These are phyloP conservation scores for Penelope pileata DNA, from an alignment of 2,113 vertebrate species.

Conservation along the genomic window DNA sequence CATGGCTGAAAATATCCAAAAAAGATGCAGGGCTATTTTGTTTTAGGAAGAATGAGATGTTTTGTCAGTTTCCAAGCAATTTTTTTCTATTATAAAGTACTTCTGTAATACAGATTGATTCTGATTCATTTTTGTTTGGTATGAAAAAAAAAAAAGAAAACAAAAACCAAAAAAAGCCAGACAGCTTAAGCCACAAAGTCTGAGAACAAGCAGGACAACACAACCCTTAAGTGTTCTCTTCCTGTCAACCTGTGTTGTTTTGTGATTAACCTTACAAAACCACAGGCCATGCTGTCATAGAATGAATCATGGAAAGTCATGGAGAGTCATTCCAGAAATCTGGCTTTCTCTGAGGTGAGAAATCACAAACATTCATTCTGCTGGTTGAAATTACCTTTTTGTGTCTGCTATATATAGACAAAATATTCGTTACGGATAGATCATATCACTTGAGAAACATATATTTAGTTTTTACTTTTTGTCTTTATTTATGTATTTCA, in stretches of 20 bases:
- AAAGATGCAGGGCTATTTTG: not conserved
- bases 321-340: not conserved
- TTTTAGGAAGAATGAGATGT: not conserved
- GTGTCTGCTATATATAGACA: not conserved
- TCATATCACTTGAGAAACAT: not conserved
- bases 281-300: not conserved
- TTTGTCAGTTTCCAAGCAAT: not conserved
- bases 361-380: not conserved
- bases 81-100: not conserved
- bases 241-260: not conserved
- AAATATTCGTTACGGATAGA: not conserved
- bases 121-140: not conserved
- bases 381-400: not conserved
- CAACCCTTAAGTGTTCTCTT: not conserved
- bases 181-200: not conserved
- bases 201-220: not conserved
- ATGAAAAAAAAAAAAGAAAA: not conserved
- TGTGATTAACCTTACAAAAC: not conserved
- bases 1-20: not conserved
- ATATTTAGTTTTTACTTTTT: slow-evolving; percentile 47
- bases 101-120: not conserved
- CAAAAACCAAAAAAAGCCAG: too few species aligned
- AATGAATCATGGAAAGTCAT: not conserved
- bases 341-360: not conserved
- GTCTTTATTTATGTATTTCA: slow-evolving; percentile 19